Base-by-base conservation (phyloP, 1,140 invertebrate species). In the Musca domestica region DNA sequence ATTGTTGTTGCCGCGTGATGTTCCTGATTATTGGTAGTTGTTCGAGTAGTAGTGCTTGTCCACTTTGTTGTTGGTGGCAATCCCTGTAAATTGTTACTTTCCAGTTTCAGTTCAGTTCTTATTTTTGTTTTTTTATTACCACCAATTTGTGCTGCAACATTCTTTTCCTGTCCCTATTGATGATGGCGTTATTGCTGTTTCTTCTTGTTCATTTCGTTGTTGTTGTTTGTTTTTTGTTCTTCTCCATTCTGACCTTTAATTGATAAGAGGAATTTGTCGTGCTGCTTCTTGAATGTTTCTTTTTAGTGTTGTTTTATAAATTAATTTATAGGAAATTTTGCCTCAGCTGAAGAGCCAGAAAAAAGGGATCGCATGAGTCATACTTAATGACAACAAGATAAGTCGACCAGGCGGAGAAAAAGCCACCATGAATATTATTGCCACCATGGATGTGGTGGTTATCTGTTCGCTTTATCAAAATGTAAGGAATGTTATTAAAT, bases 401-500 rank as follows among this genome's bases (percentile, higher is more conserved):
- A 56, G 10, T 5, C 12, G 34, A 12, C 34, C 25, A 27, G 15
- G 65, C 25, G 19, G 23, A 19, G 15, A 22, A n/a, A 54, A 22
- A 41, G 66, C 41, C 41, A 54, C 34, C 23, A 17, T 7, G 15
- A 9, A 41, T 41, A 10, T 41, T 41, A 70, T 68, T 72, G 71
- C 67, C 71, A 70, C 70, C 69, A 76, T 75, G 71, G 72, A 73
- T 74, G 78, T 74, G 74, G 70, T 75, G 76, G 74, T 73, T 78
- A 71, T 71, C 70, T 71, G 74, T 71, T 70, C 67, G 64, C 68
- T 74, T 72, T 72, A 71, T 41, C 10, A 2, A 41, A 41, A 41
- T 41, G 34, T 5, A 41, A 41, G 12, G 2, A 41, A 41, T 7
- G 2, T 41, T 41, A n/a, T 41, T 2, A 41, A 41, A 41, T 41